Percentiles rank a stretch among this genome's conserved stretches.
These are phyloP conservation scores for Entomyzon cyanotis DNA, from an alignment of 2,113 vertebrate species.

Conservation along the genomic window DNA sequence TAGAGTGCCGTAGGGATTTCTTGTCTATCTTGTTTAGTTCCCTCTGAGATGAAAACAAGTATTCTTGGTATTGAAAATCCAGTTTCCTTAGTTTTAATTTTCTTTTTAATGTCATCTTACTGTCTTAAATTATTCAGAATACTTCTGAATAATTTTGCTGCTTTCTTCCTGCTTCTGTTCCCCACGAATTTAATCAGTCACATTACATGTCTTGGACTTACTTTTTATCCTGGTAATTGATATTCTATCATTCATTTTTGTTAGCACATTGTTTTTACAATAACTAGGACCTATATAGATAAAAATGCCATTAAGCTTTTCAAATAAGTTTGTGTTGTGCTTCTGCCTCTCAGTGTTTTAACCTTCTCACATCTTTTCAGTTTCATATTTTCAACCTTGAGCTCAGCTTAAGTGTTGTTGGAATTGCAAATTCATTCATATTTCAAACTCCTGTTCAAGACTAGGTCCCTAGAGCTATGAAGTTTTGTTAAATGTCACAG, in stretches of 20 bases:
- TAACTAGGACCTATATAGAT: background rate
- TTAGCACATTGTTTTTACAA: background rate
- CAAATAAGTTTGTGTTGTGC: background rate
- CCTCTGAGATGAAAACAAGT: background rate
- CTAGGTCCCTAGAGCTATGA: background rate
- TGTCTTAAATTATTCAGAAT: background rate
- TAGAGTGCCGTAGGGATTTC: background rate
- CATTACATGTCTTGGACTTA: background rate
- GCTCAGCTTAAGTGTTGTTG: constrained; percentile 9
- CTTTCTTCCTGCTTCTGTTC: background rate
- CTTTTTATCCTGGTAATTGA: background rate
- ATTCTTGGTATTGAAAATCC: background rate
- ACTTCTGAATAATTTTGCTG: background rate
- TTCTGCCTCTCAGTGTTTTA: background rate
- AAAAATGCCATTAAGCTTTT: background rate
- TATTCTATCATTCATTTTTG: background rate
- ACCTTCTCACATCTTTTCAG: background rate
- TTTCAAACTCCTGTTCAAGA: constrained; percentile 16
- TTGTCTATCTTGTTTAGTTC: background rate
- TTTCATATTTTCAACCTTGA: constrained; percentile 21
- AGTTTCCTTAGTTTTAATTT: background rate
- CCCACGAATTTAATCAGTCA: background rate
- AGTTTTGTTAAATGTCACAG: constrained; percentile 55
- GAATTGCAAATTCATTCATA: constrained; percentile 51
- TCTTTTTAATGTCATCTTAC: background rate